Evolutionary conservation across 35 echinoderm and acorn worm genomes (phyloP).

Genomic region (Nesometra sesokonis): DNA sequence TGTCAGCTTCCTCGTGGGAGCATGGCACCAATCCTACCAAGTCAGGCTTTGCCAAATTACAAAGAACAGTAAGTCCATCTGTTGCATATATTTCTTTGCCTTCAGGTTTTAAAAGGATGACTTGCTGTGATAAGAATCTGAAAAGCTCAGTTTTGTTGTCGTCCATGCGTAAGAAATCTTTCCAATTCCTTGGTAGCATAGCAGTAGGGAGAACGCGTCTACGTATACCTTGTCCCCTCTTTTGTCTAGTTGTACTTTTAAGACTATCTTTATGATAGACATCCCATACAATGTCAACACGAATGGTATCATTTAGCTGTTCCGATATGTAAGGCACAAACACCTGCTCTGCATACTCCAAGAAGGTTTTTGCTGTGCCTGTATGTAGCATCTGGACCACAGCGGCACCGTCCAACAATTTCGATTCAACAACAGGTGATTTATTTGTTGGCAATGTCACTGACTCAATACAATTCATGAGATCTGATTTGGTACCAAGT

Average conservation of each 20-base stretch:
- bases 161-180: neutral
- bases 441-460: neutral
- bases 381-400: constrained; percentile 43
- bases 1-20: constrained; percentile 34
- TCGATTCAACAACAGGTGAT: too few relatives aligned
- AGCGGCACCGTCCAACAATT: constrained; percentile 39
- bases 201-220: neutral
- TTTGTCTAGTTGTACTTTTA: constrained; percentile 27
- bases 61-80: neutral
- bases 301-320: neutral
- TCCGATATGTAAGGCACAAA: constrained; percentile 18
- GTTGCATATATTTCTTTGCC: too few relatives aligned
- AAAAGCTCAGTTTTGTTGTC: constrained; percentile 9
- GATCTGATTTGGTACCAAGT: constrained; percentile 1
- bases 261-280: constrained; percentile 23
- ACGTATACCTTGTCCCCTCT: constrained; percentile 27
- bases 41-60: neutral
- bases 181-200: neutral
- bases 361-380: constrained; percentile 9
- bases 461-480: constrained; percentile 8
- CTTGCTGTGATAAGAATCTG: neutral
- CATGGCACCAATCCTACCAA: neutral
- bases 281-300: constrained; percentile 51
- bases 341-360: constrained; percentile 12
- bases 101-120: too few relatives aligned